These are phyloP conservation scores for Indicator maculatus DNA, from an alignment of 2,113 vertebrate species.

Conservation along the genomic window DNA sequence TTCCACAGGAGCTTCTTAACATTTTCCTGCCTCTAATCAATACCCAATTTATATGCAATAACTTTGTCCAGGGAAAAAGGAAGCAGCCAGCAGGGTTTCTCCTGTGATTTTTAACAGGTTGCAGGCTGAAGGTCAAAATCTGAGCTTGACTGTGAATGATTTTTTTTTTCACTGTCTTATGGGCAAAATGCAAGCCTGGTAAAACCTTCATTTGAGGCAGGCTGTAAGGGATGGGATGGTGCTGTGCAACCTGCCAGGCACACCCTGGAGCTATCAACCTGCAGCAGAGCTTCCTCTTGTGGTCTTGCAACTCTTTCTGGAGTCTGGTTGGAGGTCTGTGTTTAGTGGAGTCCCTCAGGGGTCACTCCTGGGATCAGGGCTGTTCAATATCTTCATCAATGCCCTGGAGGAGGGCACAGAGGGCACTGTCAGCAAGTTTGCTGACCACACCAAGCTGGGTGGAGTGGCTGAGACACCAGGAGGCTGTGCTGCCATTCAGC, in stretches of 20 bases:
- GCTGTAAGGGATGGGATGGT: not conserved
- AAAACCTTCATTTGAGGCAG: not conserved
- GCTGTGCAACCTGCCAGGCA: not conserved
- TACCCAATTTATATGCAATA: slow-evolving; percentile 11
- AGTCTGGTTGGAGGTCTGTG: too few relatives aligned
- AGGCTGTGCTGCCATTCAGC: too few relatives aligned
- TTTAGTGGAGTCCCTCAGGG: too few relatives aligned
- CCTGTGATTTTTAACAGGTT: not conserved
- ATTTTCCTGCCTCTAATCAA: slow-evolving; percentile 23
- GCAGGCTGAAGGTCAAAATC: slow-evolving; percentile 16
- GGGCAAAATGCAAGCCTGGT: slow-evolving; percentile 46
- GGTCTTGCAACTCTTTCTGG: too few relatives aligned
- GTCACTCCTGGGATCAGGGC: too few relatives aligned
- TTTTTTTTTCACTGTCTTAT: slow-evolving; percentile 43
- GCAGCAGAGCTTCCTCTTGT: too few relatives aligned
- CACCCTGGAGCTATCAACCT: too few relatives aligned
- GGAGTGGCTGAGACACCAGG: too few relatives aligned
- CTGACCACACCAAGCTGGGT: too few relatives aligned
- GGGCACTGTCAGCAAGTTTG: too few relatives aligned
- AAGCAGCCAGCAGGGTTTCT: not conserved
- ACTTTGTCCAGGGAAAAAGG: not conserved
- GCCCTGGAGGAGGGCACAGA: too few relatives aligned
- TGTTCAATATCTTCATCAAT: too few relatives aligned
- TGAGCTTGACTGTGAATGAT: slow-evolving; percentile 40
- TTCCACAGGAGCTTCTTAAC: not conserved